These are phyloP conservation scores for Drosophila cardini DNA, from an alignment of 1,140 invertebrate species.

Conservation along the genomic window DNA sequence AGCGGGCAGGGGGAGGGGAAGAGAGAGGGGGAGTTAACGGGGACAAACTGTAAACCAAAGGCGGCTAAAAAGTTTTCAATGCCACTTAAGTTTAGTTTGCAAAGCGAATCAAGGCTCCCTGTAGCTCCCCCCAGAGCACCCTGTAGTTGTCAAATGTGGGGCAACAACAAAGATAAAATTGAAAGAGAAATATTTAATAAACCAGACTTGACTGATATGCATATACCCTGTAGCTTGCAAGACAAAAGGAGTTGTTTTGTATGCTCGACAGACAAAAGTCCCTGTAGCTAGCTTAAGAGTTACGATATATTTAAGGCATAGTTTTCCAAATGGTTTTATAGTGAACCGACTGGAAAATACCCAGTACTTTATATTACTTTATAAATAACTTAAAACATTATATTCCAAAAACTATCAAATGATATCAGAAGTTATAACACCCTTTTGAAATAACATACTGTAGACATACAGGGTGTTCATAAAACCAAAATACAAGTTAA, in stretches of 20 bases:
- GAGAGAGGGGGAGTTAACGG: no score
- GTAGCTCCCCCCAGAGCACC: conserved; percentile 14
- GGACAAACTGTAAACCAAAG: not conserved
- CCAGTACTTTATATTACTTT: no score
- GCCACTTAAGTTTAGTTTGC: conserved; percentile 53
- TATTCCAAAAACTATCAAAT: no score
- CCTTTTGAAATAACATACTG: no score
- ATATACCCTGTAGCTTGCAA: not conserved
- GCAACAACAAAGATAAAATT: conserved; percentile 16
- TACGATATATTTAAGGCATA: no score
- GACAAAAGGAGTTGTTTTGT: not conserved
- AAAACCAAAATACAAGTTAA: conserved; percentile 38
- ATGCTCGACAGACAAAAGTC: not conserved
- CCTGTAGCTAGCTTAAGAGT: no score
- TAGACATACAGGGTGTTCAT: conserved; percentile 15
- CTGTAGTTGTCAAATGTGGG: conserved; percentile 22
- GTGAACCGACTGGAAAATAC: no score
- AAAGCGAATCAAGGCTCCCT: conserved; percentile 24
- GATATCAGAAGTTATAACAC: no score
- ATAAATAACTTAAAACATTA: no score
- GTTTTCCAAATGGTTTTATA: no score
- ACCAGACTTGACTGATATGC: not conserved
- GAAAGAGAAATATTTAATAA: conserved; percentile 16
- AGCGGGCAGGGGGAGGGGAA: not conserved
- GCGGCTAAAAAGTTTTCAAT: conserved; percentile 57